A percentile compares a stretch with the other conserved stretches of the same genome.
Conservation (phyloP, 2,888 invertebrate genomes). For the Exocentrus adspersus region DNA sequence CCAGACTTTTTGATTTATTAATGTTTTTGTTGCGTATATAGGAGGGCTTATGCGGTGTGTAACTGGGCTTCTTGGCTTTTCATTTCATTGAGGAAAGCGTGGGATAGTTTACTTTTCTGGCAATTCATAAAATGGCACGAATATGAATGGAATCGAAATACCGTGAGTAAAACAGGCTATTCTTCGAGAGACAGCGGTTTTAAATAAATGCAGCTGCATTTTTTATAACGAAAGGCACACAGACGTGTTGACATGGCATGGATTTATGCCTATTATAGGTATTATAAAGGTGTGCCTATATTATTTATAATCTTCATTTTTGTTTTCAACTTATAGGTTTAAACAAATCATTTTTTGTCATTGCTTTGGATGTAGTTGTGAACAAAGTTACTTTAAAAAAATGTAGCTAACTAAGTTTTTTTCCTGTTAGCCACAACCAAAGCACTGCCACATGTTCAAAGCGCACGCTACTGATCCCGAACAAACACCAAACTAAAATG, state of each 20-base stretch:
- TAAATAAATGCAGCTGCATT: constrained; percentile 10
- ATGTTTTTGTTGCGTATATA: constrained; percentile 32
- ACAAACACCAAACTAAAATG: constrained; percentile 49
- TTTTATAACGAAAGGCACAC: too few relatives aligned
- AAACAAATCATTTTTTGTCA: too few relatives aligned
- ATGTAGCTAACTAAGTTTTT: too few relatives aligned
- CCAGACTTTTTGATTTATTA: constrained; percentile 40
- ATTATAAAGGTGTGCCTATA: too few relatives aligned
- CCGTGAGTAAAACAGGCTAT: not conserved
- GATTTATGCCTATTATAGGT: too few relatives aligned
- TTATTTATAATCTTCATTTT: too few relatives aligned
- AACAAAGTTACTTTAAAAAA: too few relatives aligned
- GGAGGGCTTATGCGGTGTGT: constrained; percentile 52
- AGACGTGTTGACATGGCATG: too few relatives aligned
- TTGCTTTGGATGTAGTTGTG: too few relatives aligned
- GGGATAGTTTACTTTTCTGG: constrained; percentile 39
- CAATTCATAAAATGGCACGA: constrained; percentile 11
- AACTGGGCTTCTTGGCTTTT: constrained; percentile 48
- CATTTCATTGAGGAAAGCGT: constrained; percentile 48
- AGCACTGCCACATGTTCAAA: constrained; percentile 11
- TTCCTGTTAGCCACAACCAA: too few relatives aligned
- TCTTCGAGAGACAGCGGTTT: not conserved
- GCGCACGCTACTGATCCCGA: constrained; percentile 30
- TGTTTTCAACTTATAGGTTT: too few relatives aligned
- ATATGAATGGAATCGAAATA: constrained; percentile 3